Evolutionary conservation across 2,113 vertebrate genomes (phyloP).

Genomic region (Heteronetta atricapilla): DNA sequence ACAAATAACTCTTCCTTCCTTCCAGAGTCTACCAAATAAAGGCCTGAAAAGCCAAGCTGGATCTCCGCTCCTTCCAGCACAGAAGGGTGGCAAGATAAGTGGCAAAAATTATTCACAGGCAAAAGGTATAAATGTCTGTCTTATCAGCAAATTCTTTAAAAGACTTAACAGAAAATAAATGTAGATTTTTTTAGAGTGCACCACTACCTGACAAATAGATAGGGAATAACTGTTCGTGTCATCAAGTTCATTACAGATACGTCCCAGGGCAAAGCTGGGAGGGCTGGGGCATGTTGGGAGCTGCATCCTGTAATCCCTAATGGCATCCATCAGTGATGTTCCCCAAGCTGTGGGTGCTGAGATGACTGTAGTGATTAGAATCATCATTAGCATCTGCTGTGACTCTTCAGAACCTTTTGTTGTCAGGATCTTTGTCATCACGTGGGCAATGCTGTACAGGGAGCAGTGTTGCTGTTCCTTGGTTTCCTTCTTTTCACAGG

Average conservation of each 20-base stretch:
- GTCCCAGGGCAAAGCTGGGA: neutral
- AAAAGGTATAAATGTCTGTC: constrained; percentile 73
- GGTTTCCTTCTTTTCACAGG: neutral
- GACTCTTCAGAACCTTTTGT: neutral
- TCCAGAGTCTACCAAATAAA: constrained; percentile 76
- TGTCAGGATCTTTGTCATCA: neutral
- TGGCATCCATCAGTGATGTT: neutral
- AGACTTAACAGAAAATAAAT: neutral
- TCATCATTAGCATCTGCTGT: neutral
- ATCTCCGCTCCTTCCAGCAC: constrained; percentile 57
- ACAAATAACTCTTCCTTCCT: neutral
- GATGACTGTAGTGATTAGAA: neutral
- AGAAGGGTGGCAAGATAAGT: constrained; percentile 58
- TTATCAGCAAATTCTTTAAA: neutral
- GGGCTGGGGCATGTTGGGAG: neutral
- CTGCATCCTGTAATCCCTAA: neutral
- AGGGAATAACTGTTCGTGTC: neutral
- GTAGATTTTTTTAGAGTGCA: neutral
- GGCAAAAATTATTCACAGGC: constrained; percentile 53
- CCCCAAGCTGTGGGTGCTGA: neutral
- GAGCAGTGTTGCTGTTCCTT: neutral
- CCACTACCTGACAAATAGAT: neutral
- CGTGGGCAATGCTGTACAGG: neutral
- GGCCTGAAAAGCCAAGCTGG: constrained; percentile 58
- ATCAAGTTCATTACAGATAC: neutral